phyloP scores from a whole-genome alignment of 2,113 vertebrate species.

The Brachionichthys hirsutus region DNA sequence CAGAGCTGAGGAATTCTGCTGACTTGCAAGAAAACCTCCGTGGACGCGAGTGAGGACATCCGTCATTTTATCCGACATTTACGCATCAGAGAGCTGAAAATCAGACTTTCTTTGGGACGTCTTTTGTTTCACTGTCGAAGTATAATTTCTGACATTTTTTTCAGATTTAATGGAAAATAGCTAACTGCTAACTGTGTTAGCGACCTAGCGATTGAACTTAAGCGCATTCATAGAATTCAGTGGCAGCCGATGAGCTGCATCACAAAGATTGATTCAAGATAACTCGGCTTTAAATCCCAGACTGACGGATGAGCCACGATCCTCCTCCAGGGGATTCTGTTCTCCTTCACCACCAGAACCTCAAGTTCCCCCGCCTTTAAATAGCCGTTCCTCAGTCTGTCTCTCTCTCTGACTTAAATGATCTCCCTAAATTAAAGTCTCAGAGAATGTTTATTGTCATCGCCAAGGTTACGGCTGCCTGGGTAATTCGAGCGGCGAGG shows the following conservation, averaged over 20 bases:
- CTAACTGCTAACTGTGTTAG: no score
- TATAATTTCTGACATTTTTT: no score
- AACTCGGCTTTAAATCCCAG: slow-evolving; percentile 23
- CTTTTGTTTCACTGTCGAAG: no score
- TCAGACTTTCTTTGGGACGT: slow-evolving; percentile 10
- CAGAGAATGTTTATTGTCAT: slow-evolving; percentile 56
- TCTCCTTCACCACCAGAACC: slow-evolving; percentile 60
- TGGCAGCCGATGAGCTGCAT: slow-evolving; percentile 28
- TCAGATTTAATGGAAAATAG: no score
- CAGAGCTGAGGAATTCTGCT: slow-evolving; percentile 58
- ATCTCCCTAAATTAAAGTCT: slow-evolving; percentile 56
- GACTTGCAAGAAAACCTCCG: slow-evolving; percentile 45
- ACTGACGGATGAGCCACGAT: slow-evolving; percentile 38
- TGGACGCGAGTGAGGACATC: slow-evolving; percentile 38
- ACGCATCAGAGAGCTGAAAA: slow-evolving; percentile 44
- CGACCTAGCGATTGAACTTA: neutral
- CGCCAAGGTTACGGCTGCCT: slow-evolving; percentile 42
- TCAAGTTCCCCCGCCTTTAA: slow-evolving; percentile 65
- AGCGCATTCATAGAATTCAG: slow-evolving; percentile 12
- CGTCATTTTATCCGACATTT: slow-evolving; percentile 50
- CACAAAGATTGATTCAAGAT: slow-evolving; percentile 16
- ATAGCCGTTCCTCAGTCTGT: slow-evolving; percentile 63
- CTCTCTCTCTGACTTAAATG: slow-evolving; percentile 40
- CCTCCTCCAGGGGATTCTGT: slow-evolving; percentile 44
- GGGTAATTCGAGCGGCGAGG: slow-evolving; percentile 4